Base-by-base conservation (phyloP, 2,113 vertebrate species). In the Meleagris gallopavo region DNA sequence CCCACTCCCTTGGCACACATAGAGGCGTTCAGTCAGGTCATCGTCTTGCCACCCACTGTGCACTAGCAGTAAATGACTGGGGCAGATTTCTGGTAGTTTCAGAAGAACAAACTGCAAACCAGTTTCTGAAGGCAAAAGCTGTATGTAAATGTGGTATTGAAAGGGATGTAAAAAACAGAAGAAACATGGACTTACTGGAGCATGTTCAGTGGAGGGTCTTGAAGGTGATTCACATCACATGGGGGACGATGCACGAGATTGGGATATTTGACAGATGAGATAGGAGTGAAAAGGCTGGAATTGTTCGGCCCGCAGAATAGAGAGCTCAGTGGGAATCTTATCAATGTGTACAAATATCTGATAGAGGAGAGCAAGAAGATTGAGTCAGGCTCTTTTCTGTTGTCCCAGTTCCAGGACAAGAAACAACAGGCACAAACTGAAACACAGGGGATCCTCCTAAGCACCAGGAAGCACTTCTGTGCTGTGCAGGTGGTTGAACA, bases 301-400 rank as follows among this genome's bases (percentile, higher is more conserved):
- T 25, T 86, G 3, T 48, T 81, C 66, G 75, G 10, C 46, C 34
- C 52, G 27, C 8, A 88, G 43, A 88, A 72, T 38, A 73, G 38
- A 54, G 50, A 18, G 10, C 27, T 20, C 60, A 13, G 2, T 8
- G 10, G 12, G 5, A 8, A 79, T 27, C 13, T 57, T 80, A 65
- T 18, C 24, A 79, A 6, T 32, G 27, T 80, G 20, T 77, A 25
- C 36, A 55, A 61, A 43, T 57, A 80, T 52, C 79, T 74, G 46
- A 54, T 41, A 22, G 45, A 45, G 58, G 40, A 61, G 21, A 61
- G 13, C 22, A 61, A 36, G 58, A 61, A 36, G n/a, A 36, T 25
- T 22, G 60, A 88, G 75, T 41, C 67, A 79, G 52, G 71, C 55
- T 83, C 38, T 67, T 89, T 83, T 91, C 61, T 83, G 27, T 86